phyloP scores from a whole-genome alignment of 2,797 vertebrate genomes.

The Myotis myotis region DNA sequence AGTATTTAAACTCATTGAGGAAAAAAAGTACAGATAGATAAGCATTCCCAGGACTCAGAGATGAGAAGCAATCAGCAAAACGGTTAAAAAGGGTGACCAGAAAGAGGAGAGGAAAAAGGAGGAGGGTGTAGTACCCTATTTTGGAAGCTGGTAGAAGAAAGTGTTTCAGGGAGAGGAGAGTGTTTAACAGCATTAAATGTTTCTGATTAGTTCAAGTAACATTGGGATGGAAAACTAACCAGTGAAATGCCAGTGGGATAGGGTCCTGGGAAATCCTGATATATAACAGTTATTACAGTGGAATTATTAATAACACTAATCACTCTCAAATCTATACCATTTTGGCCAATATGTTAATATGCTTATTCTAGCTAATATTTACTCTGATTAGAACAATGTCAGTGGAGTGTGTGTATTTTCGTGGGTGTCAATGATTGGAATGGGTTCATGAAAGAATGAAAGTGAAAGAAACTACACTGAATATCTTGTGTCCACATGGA shows the following conservation, averaged over 20 bases:
- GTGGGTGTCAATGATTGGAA: neutral
- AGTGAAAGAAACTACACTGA: neutral
- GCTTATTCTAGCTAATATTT: neutral
- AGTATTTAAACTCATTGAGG: neutral
- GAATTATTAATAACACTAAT: neutral
- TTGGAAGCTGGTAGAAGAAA: neutral
- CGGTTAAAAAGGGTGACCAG: neutral
- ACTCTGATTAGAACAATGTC: neutral
- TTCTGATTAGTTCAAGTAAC: conserved; percentile 3
- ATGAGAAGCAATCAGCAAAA: neutral
- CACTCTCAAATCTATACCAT: neutral
- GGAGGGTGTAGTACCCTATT: neutral
- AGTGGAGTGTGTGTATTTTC: neutral
- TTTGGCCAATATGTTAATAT: neutral
- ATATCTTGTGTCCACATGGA: neutral
- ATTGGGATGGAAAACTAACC: neutral
- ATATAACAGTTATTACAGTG: neutral
- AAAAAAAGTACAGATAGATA: neutral
- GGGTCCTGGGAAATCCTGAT: neutral
- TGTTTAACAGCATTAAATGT: neutral
- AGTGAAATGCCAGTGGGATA: neutral
- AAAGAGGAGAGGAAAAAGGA: neutral
- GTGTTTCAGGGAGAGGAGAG: neutral
- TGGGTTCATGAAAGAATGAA: neutral
- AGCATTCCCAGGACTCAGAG: neutral